Conservation (phyloP, 2,888 invertebrate species). For the Spodoptera exigua region DNA sequence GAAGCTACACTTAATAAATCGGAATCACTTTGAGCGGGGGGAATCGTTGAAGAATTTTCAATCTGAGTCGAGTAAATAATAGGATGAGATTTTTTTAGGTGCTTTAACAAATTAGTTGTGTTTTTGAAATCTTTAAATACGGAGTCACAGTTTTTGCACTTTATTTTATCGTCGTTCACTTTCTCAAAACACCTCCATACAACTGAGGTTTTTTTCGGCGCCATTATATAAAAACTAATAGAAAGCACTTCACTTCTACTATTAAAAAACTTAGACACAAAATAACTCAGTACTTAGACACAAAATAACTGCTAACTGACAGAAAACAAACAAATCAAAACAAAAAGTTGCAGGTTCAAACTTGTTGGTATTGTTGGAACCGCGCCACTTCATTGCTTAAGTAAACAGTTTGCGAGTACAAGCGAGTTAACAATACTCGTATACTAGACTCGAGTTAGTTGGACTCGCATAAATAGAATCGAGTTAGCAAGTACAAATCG, state of each 20-base stretch:
- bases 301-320: slow-evolving; percentile 12
- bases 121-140: slow-evolving; percentile 14
- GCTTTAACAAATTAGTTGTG: slow-evolving; percentile 14
- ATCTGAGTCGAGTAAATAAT: slow-evolving; percentile 29
- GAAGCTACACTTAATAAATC: slow-evolving; percentile 29
- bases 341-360: slow-evolving; percentile 20
- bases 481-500: slow-evolving; percentile 17
- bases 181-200: slow-evolving; percentile 29
- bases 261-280: slow-evolving; percentile 3
- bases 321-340: slow-evolving; percentile 22
- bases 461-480: slow-evolving; percentile 23
- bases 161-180: slow-evolving; percentile 28
- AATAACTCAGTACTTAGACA: slow-evolving; percentile 7
- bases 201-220: slow-evolving; percentile 22
- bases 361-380: slow-evolving; percentile 20
- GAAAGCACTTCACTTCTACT: slow-evolving; percentile 2
- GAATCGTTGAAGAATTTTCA: slow-evolving; percentile 18
- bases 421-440: slow-evolving; percentile 23
- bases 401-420: slow-evolving; percentile 16
- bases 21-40: slow-evolving; percentile 28
- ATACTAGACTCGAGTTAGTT: slow-evolving; percentile 23
- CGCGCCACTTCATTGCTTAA: slow-evolving; percentile 8
- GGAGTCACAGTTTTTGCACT: slow-evolving; percentile 25
- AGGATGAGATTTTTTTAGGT: slow-evolving; percentile 20
- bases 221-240: slow-evolving; percentile 7